Percentiles rank a stretch among this genome's conserved stretches.
Evolutionary conservation across 2,797 vertebrate species (phyloP).

Genomic region (Amazonetta brasiliensis): DNA sequence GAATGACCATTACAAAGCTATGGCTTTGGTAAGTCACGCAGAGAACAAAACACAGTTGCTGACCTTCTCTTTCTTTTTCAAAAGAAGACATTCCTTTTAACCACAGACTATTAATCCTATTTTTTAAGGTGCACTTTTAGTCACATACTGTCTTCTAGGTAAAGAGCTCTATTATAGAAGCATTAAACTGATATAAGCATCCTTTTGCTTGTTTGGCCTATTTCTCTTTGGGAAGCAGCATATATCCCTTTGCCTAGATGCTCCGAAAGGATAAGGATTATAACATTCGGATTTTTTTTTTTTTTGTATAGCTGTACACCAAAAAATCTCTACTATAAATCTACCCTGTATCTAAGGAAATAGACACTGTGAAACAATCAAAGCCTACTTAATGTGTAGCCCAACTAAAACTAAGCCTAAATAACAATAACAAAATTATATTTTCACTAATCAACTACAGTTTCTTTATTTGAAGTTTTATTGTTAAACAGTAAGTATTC

Average conservation of each 20-base stretch:
- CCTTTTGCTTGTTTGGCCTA: not conserved
- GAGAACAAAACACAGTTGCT: not conserved
- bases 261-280: not conserved
- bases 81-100: not conserved
- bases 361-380: not conserved
- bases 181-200: not conserved
- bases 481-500: not conserved
- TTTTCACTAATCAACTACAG: not conserved
- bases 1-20: not conserved
- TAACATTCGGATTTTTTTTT: not conserved
- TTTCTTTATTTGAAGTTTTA: conserved; percentile 19
- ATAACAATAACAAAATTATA: not conserved
- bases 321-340: not conserved
- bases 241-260: not conserved
- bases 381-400: not conserved
- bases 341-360: not conserved
- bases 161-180: not conserved
- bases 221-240: not conserved
- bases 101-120: not conserved
- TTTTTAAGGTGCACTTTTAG: not conserved
- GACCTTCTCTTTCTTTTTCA: not conserved
- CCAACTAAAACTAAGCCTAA: not conserved
- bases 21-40: not conserved
- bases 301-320: not conserved
- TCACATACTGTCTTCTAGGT: not conserved